phyloP scores from a whole-genome alignment of 1,140 invertebrate species.

The Penaeus indicus region DNA sequence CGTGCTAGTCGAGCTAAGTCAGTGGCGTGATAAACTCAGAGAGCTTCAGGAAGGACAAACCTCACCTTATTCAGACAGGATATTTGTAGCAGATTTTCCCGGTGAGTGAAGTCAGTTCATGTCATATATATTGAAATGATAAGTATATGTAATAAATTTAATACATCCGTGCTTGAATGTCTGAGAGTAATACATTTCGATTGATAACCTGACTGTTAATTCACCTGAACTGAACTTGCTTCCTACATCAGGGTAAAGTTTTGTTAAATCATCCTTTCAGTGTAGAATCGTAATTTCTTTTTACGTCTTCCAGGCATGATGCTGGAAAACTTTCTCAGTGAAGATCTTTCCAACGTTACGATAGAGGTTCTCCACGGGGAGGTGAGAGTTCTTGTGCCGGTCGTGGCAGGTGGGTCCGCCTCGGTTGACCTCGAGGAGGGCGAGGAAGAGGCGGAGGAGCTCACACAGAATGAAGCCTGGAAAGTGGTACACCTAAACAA shows the following conservation, averaged over 20 bases:
- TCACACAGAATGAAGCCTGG: not conserved
- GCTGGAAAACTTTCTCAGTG: constrained; percentile 32
- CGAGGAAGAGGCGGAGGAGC: too few relatives aligned
- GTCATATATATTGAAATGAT: too few relatives aligned
- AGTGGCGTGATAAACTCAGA: constrained; percentile 11
- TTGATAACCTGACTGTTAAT: not conserved
- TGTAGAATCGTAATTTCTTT: too few relatives aligned
- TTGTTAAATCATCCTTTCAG: not conserved
- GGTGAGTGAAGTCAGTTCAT: not conserved
- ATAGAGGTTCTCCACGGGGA: constrained; percentile 36
- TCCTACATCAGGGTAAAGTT: not conserved
- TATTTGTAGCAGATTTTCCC: constrained; percentile 43
- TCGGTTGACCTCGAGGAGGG: not conserved
- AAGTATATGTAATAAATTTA: too few relatives aligned
- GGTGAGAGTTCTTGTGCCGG: constrained; percentile 14
- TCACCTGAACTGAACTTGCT: not conserved
- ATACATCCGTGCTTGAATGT: not conserved
- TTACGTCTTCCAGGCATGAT: constrained; percentile 25
- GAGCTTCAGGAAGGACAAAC: not conserved
- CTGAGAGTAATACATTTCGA: not conserved
- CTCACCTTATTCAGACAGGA: not conserved
- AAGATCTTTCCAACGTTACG: constrained; percentile 31
- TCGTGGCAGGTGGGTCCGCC: not conserved
- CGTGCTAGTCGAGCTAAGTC: not conserved
- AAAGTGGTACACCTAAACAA: too few relatives aligned